Evolutionary conservation across 2,797 vertebrate species (phyloP).

Genomic region (Anableps anableps): DNA sequence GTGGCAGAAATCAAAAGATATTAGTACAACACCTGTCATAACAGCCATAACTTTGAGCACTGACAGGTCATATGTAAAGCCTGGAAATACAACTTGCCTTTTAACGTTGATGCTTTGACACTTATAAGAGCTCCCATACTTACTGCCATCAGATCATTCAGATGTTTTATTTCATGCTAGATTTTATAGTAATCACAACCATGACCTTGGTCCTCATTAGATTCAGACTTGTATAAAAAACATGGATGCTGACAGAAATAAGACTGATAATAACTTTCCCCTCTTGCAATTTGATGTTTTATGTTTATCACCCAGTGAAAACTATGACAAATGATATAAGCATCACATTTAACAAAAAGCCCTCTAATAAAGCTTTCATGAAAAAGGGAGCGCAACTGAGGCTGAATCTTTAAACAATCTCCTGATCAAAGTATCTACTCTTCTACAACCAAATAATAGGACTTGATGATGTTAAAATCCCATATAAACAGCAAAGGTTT

Average conservation of each 20-base stretch:
- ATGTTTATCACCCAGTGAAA: constrained; percentile 28
- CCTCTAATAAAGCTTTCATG: constrained; percentile 2
- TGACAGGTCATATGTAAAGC: background rate
- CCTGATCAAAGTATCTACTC: constrained; percentile 58
- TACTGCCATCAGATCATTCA: background rate
- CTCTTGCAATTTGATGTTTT: constrained; percentile 1
- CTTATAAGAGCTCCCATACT: background rate
- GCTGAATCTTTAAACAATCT: constrained; percentile 40
- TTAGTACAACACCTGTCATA: background rate
- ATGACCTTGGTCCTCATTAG: background rate
- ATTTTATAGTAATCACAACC: background rate
- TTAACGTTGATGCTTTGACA: background rate
- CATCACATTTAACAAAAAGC: constrained; percentile 16
- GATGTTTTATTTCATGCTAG: background rate
- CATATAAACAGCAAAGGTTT: constrained; percentile 26
- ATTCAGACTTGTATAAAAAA: background rate
- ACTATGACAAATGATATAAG: background rate
- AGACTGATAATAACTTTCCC: background rate
- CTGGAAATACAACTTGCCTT: background rate
- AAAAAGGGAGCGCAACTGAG: constrained; percentile 26
- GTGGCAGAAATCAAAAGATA: background rate
- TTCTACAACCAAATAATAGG: constrained; percentile 50
- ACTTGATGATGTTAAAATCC: constrained; percentile 36
- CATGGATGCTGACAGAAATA: constrained; percentile 1
- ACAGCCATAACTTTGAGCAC: background rate